Percentiles rank a stretch among this genome's conserved stretches.
Evolutionary conservation across 2,797 vertebrate genomes (phyloP).

Genomic region (Luscinia luscinia): DNA sequence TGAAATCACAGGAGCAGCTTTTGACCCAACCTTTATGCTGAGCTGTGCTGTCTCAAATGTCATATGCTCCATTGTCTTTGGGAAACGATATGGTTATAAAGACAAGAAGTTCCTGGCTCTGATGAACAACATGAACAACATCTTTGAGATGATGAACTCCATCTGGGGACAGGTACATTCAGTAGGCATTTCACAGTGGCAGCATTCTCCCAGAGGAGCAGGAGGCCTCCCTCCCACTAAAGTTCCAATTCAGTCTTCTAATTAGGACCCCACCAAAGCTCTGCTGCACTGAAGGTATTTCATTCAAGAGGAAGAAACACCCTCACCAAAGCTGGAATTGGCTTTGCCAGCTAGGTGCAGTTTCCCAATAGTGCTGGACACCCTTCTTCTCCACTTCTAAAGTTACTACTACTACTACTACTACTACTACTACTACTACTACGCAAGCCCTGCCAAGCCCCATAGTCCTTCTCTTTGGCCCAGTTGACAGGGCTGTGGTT

Average conservation of each 20-base stretch:
- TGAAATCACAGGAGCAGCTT: slow-evolving; percentile 75
- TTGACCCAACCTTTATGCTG: slow-evolving; percentile 81
- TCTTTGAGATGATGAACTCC: not conserved
- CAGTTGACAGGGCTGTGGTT: not conserved
- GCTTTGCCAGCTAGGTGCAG: not conserved
- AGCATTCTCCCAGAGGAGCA: not conserved
- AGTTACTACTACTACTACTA: not conserved
- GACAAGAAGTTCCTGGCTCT: slow-evolving; percentile 79
- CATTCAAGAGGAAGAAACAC: not conserved
- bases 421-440: not conserved
- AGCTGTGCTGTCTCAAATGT: slow-evolving; percentile 79
- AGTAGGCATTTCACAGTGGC: not conserved
- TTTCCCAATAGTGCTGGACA: not conserved
- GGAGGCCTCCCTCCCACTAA: not conserved
- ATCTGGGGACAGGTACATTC: slow-evolving; percentile 9
- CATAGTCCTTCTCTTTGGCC: not conserved
- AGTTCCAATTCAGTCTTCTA: not conserved
- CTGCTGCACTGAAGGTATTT: not conserved
- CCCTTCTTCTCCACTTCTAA: not conserved
- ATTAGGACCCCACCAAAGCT: not conserved
- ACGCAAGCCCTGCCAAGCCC: not conserved
- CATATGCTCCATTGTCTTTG: slow-evolving; percentile 83
- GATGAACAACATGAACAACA: slow-evolving; percentile 25
- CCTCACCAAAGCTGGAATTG: not conserved
- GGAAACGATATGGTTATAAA: slow-evolving; percentile 83